phyloP scores from a whole-genome alignment of 2,113 vertebrate genomes.

The Steatornis caripensis region DNA sequence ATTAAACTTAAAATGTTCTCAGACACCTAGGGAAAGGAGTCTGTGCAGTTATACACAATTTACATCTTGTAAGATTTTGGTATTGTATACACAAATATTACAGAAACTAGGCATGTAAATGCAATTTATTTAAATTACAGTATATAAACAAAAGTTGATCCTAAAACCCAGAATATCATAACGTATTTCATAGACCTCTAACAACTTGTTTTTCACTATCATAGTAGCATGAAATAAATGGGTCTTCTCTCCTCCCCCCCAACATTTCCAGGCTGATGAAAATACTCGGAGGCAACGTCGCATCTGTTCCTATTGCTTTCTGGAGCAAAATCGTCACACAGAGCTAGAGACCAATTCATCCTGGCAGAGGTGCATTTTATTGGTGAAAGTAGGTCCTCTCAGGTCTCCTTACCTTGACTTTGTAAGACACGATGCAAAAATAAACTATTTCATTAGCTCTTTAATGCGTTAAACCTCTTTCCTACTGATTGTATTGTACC shows the following conservation, averaged over 20 bases:
- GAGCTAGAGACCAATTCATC: conserved; percentile 14
- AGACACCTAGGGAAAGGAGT: conserved; percentile 73
- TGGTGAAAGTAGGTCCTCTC: conserved; percentile 25
- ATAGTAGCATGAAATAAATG: conserved; percentile 54
- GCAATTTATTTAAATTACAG: conserved; percentile 82
- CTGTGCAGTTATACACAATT: conserved; percentile 81
- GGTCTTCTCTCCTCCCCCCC: conserved; percentile 53
- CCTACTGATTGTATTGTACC: neutral
- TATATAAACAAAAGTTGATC: conserved; percentile 82
- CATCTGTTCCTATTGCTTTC: conserved; percentile 74
- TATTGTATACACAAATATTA: conserved; percentile 83
- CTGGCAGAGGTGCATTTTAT: conserved; percentile 12
- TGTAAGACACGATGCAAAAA: conserved; percentile 30
- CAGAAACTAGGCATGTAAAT: conserved; percentile 81
- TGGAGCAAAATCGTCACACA: neutral
- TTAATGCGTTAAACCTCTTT: neutral
- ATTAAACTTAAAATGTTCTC: conserved; percentile 73
- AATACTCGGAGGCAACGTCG: neutral
- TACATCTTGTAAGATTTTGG: conserved; percentile 82
- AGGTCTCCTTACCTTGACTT: conserved; percentile 10
- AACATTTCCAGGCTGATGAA: neutral
- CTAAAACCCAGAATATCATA: conserved; percentile 74
- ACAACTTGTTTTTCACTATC: conserved; percentile 56
- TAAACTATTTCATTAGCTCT: conserved; percentile 33
- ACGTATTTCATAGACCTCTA: conserved; percentile 55